Conservation (phyloP, 2,797 vertebrate genomes). For the Cryptoblepharus egeriae region DNA sequence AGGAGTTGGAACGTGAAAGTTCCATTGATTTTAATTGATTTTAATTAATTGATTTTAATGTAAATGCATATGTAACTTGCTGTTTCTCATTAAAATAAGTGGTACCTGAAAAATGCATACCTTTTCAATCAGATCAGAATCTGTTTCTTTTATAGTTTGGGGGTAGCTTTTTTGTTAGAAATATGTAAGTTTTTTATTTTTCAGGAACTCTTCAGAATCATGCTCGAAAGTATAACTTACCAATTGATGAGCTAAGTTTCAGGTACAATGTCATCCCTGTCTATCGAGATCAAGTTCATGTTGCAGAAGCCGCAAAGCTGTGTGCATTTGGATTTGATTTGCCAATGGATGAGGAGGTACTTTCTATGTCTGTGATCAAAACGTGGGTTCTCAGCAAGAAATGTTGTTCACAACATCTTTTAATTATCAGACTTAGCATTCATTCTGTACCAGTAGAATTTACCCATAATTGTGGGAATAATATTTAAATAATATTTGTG, state of each 20-base stretch:
- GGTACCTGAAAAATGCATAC: background rate
- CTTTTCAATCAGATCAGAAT: background rate
- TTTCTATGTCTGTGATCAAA: background rate
- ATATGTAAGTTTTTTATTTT: background rate
- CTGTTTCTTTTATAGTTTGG: background rate
- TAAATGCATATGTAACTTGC: background rate
- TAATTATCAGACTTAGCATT: background rate
- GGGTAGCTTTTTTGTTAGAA: background rate
- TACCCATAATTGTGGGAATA: too few species aligned
- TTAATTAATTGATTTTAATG: background rate
- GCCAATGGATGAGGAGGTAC: slow-evolving; percentile 82
- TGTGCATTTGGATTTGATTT: slow-evolving; percentile 71
- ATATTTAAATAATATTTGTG: too few species aligned
- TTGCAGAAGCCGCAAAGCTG: slow-evolving; percentile 76
- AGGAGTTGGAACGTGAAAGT: too few species aligned
- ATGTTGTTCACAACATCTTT: background rate
- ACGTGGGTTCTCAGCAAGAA: background rate
- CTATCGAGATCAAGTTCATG: slow-evolving; percentile 81
- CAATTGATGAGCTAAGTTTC: slow-evolving; percentile 89
- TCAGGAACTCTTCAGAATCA: slow-evolving; percentile 88
- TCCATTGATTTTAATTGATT: too few species aligned
- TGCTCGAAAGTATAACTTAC: slow-evolving; percentile 84
- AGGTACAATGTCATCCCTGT: slow-evolving; percentile 79
- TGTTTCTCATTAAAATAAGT: background rate
- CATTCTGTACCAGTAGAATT: too few species aligned